These are phyloP conservation scores for Trichacis sp. DNA, from an alignment of 2,888 invertebrate species.

Conservation along the genomic window DNA sequence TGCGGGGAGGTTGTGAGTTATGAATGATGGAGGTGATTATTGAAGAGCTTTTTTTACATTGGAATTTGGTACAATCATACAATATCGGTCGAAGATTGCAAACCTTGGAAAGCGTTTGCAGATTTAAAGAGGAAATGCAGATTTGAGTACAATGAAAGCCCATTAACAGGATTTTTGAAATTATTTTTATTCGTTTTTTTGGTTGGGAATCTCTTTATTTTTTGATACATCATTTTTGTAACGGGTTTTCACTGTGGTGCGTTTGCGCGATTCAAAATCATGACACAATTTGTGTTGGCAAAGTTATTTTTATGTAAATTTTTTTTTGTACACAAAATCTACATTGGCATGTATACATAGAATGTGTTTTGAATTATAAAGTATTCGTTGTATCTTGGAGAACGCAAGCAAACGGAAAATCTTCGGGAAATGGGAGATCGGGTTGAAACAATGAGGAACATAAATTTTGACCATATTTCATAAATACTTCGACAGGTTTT, in stretches of 20 bases:
- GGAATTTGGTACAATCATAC: conserved; percentile 22
- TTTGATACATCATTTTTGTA: too few relatives aligned
- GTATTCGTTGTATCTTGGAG: conserved; percentile 23
- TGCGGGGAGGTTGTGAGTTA: neutral
- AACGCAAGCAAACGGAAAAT: conserved; percentile 28
- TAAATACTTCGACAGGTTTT: conserved; percentile 3
- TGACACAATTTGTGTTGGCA: conserved; percentile 15
- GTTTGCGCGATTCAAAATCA: conserved; percentile 13
- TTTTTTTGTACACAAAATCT: conserved; percentile 22
- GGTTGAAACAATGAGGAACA: conserved; percentile 12
- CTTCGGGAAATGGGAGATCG: neutral
- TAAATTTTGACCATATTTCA: neutral
- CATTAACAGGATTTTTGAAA: too few relatives aligned
- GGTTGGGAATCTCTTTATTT: too few relatives aligned
- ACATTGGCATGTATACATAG: conserved; percentile 16
- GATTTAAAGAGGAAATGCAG: conserved; percentile 18
- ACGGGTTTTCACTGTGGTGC: neutral
- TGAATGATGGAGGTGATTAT: neutral
- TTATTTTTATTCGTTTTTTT: too few relatives aligned
- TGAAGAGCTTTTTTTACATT: conserved; percentile 15
- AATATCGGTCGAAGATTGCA: conserved; percentile 22
- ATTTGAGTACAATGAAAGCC: conserved; percentile 1
- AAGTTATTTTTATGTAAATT: conserved; percentile 17
- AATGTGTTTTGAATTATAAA: conserved; percentile 12
- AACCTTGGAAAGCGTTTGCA: conserved; percentile 16